Base-by-base conservation (phyloP, 2,113 vertebrate genomes). In the Ammodytes dubius region DNA sequence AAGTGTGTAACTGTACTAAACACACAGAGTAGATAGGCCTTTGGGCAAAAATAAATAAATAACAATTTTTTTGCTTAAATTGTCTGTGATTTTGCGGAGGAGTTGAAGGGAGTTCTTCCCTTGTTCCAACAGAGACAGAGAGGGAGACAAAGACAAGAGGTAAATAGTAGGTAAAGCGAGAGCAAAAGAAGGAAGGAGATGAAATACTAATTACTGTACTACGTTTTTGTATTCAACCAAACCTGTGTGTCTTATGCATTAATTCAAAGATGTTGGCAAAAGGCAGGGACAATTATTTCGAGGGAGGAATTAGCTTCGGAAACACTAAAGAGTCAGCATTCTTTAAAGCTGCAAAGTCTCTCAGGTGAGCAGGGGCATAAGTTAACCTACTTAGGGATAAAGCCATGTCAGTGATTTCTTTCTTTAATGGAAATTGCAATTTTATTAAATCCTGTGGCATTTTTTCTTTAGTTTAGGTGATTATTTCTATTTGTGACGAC, bases 131-230 rank as follows among this genome's bases (percentile, higher is more conserved):
- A 35, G 63, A 85, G 50, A 86, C 54, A 68, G 42, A 54, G 67
- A 56, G 42, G 12, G 68, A 63, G 45, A 66, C 63, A 71, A 81
- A 81, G 69, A 59, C 35, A 6, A 11, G 58, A 43, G 56, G 72
- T 39, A 35, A 59, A 7, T 39, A 82, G 83, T n/a, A 58, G 63
- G 61, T 40, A 54, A 69, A 85, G 70, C 7, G 4, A 60, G 42
- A 72, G 79, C 43, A 17, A 75, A 60, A 56, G 49, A 85, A 54
- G 35, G 61, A 67, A 46, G n/a, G 45, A 66, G 81, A 89, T 89
- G 85, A 88, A 85, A 88, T 80, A 78, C 81, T 84, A 88, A 89
- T 89, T 86, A 82, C 83, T n/a, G 15, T 46, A 67, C 79, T 5
- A 7, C 49, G 66, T 27, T 77, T 91, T 76, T 83, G 47, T 70